Base-by-base conservation (phyloP, 2,888 invertebrate species). In the Bombylius discolor region DNA sequence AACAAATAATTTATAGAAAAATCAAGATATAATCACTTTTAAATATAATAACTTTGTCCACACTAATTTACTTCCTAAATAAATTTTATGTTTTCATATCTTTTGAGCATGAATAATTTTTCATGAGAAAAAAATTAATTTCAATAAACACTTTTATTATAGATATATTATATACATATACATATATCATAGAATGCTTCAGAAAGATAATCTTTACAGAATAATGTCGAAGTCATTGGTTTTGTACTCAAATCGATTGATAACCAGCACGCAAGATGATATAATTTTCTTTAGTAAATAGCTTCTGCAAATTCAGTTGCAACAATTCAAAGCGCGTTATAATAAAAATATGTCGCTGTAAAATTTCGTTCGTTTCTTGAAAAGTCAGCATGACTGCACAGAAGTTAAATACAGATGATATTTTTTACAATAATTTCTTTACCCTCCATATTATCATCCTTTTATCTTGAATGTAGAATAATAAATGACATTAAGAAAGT, bases 201-300 rank as follows among this genome's bases (percentile, higher is more conserved):
- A 23, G 23, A 7, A 11, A 11, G 4, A 42, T 42, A 42, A 42
- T 42, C 39, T 42, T 42, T 11, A 42, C 39, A 8, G 39, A 42
- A 42, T 42, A 42, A 42, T 42, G 39, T 42, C 39, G 39, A 42
- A 42, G 11, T 42, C 39, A 42, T 42, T 42, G 39, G 39, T 42
- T 42, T 42, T 42, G 39, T 42, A 11, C 39, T 42, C 39, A 42
- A 42, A 42, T 53, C 53, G 48, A 53, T 53, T 53, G 53, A 53
- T 53, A 53, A 42, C 53, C 44, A 42, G 53, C 53, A 53, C 53
- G 53, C 53, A 53, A 53, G 53, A 14, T 11, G 8, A 11, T 42
- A 42, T 5, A 4, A 11, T 8, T 42, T 42, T 11, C 11, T 11
- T 11, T 8, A 8, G 36, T 36, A 36, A 8, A 36, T 42, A 42